These are phyloP conservation scores for Anthopleura sola DNA, from an alignment of 64 coral and sea anemone species.

Conservation along the genomic window DNA sequence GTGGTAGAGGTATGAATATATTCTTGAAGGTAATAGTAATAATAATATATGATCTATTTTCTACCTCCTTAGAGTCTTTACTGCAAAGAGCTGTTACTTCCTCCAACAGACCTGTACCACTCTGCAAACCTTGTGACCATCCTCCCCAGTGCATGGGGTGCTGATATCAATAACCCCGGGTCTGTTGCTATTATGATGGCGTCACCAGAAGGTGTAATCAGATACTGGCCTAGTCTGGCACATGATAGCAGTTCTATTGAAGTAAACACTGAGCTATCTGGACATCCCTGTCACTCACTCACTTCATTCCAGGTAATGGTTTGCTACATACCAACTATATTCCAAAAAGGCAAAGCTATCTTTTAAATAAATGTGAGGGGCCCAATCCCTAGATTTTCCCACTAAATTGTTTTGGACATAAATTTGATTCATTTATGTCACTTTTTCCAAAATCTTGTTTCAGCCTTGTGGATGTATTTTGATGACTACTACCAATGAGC, in stretches of 20 bases:
- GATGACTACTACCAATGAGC: constrained; percentile 90
- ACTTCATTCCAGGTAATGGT: constrained; percentile 68
- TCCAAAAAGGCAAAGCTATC: too few species aligned
- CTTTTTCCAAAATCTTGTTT: neutral
- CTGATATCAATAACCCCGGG: constrained; percentile 32
- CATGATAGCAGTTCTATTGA: constrained; percentile 74
- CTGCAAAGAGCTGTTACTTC: constrained; percentile 76
- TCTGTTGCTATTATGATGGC: constrained; percentile 62
- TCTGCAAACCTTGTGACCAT: constrained; percentile 75
- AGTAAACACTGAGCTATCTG: constrained; percentile 74
- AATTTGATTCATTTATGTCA: too few species aligned
- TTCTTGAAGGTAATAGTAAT: too few species aligned
- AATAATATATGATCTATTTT: too few species aligned
- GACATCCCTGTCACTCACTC: constrained; percentile 83
- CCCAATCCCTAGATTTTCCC: too few species aligned
- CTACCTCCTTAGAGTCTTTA: constrained; percentile 54
- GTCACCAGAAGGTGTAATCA: constrained; percentile 87
- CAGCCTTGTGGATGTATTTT: constrained; percentile 85
- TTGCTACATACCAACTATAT: neutral
- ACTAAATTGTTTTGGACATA: too few species aligned
- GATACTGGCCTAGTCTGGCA: constrained; percentile 92
- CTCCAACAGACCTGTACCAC: constrained; percentile 82
- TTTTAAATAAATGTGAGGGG: too few species aligned
- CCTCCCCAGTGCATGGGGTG: constrained; percentile 32
- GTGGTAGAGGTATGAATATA: too few species aligned